Conservation (phyloP, 2,888 invertebrate genomes). For the Chouioia cunea region DNA sequence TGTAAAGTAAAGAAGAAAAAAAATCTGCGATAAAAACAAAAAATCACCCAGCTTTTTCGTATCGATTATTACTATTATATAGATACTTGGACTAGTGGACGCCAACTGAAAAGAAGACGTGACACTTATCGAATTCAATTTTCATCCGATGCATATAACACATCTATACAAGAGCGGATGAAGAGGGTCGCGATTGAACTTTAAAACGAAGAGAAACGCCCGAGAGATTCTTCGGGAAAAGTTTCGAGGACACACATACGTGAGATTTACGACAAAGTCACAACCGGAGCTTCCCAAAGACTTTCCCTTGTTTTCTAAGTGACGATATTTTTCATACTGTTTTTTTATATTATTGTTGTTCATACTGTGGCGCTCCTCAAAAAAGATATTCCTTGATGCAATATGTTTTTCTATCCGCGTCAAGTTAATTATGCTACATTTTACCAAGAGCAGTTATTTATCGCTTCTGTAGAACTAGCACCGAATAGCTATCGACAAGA, state of each 20-base stretch:
- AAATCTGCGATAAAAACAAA: slow-evolving; percentile 37
- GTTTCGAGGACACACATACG: slow-evolving; percentile 19
- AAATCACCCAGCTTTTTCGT: no score
- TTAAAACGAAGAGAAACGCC: slow-evolving; percentile 6
- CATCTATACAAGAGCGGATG: not conserved
- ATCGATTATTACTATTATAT: slow-evolving; percentile 13
- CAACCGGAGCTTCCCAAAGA: not conserved
- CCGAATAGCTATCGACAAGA: no score
- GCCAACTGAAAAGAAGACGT: not conserved
- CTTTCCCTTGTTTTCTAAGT: not conserved
- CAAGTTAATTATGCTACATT: no score
- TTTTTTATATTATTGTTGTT: no score
- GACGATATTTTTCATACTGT: no score
- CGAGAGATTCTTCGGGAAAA: slow-evolving; percentile 20
- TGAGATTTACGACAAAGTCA: slow-evolving; percentile 1
- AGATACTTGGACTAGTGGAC: not conserved
- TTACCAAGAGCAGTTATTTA: no score
- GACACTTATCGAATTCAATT: slow-evolving; percentile 39
- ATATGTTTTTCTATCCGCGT: no score
- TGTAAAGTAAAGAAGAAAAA: slow-evolving; percentile 32
- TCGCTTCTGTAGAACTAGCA: no score
- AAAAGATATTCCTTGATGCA: no score
- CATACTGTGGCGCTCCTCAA: no score
- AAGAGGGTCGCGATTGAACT: slow-evolving; percentile 18
- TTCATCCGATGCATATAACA: not conserved